Evolutionary conservation across 2,113 vertebrate genomes (phyloP).

Genomic region (Micronisus gabar): DNA sequence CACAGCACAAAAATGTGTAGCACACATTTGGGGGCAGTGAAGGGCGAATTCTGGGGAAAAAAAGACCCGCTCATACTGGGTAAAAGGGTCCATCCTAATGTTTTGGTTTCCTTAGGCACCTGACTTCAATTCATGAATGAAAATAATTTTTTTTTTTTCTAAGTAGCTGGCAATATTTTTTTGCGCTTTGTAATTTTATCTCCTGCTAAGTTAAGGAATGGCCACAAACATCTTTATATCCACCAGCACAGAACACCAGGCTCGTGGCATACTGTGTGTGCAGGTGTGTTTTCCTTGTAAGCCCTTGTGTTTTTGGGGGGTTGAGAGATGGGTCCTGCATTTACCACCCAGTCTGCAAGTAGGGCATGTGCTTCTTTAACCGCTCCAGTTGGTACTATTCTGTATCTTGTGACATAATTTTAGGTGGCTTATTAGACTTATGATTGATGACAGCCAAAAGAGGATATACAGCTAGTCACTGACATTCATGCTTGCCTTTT

Average conservation of each 20-base stretch:
- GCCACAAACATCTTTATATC: neutral
- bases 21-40: neutral
- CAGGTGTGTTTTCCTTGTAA: neutral
- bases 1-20: neutral
- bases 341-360: neutral
- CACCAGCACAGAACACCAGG: neutral
- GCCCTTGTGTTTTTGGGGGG: neutral
- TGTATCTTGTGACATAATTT: constrained; percentile 62
- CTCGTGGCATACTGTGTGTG: rapidly evolving
- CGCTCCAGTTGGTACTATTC: neutral
- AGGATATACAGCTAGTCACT: constrained; percentile 69
- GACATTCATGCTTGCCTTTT: constrained; percentile 79
- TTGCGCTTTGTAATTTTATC: neutral
- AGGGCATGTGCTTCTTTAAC: neutral
- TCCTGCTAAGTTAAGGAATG: neutral
- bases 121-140: neutral
- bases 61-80: neutral
- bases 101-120: neutral
- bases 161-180: neutral
- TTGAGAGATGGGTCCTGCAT: neutral
- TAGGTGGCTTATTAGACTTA: constrained; percentile 77
- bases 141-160: neutral
- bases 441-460: constrained; percentile 77
- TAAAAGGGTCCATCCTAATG: neutral
- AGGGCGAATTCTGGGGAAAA: neutral